These are phyloP conservation scores for Pithys albifrons DNA, from an alignment of 2,113 vertebrate genomes.

Conservation along the genomic window DNA sequence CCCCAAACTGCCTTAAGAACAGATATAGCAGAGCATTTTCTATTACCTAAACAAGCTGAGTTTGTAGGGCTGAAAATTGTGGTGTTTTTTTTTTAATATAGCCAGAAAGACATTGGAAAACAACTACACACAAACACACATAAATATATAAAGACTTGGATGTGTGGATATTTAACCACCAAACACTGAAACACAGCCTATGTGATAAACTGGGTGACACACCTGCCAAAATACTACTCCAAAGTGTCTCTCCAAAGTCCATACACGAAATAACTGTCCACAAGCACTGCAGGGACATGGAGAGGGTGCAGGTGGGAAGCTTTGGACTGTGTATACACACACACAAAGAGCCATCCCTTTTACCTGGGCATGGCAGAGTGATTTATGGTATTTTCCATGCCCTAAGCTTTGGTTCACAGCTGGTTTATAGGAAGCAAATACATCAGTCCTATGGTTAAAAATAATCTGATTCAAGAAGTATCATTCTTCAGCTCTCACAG, in stretches of 20 bases:
- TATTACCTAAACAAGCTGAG: background rate
- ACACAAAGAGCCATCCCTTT: background rate
- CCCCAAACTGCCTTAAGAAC: background rate
- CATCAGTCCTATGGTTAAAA: conserved; percentile 5
- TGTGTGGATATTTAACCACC: background rate
- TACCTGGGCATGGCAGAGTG: background rate
- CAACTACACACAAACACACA: background rate
- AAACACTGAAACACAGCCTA: background rate
- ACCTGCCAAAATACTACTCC: background rate
- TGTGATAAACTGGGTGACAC: background rate
- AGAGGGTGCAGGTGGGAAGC: background rate
- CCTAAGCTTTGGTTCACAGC: background rate
- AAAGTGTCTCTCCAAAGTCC: background rate
- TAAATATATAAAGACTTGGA: background rate
- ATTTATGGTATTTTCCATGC: background rate
- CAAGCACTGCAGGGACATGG: background rate
- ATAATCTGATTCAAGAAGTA: background rate
- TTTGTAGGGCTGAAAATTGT: background rate
- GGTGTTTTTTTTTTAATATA: rapidly evolving
- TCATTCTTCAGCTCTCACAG: background rate
- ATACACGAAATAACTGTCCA: background rate
- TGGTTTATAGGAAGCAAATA: background rate
- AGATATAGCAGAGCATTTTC: background rate
- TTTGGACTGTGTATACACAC: rapidly evolving
- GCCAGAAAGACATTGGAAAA: background rate